Base-by-base conservation (phyloP, 2,797 vertebrate species). In the Cynopterus sphinx region DNA sequence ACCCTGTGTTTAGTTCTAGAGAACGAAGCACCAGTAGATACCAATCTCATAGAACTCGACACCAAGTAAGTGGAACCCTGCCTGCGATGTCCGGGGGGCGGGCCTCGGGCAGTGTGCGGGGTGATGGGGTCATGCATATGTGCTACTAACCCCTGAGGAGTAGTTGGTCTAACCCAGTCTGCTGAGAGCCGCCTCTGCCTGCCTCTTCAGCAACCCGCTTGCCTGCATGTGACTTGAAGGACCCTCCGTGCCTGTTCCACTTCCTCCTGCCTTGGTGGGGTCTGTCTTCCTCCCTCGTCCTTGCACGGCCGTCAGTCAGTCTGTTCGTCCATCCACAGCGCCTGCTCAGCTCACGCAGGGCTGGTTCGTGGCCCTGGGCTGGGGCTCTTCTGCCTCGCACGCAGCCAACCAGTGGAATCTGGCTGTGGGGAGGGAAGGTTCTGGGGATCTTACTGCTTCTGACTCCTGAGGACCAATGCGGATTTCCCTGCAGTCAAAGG, bases 41-140 rank as follows among this genome's bases (percentile, higher is more conserved):
- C 99, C 91, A 99, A 99, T 97, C 99, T 99, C 97, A 99, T 99
- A 96, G 99, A 99, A 98, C 99, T 99, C 93, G 99, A 99, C 98
- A 99, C 99, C 96, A 99, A 99, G 99, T 99, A 99, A 99, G 99
- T 96, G 6, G 41, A 85, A 84, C 12, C 43, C 89, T 87, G 83
- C 33, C 73, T 77, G 91, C 31, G 90, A 65, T 1, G 0, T 41
- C 59, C 57, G n/a, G 46, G 67, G 84, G 85, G 82, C 0, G 55
- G 83, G 83, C 24, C 17, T 4, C 3, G 93, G 57, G 85, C 0
- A 26, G 3, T 10, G 73, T 88, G 61, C 0, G 24, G 86, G 59
- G 63, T 1, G 57, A 33, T 3, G 46, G 63, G 79, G 12, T 91
- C 28, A 94, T 95, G 97, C 87, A 70, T 92, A 95, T 84, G 65